Percentiles rank a stretch among this genome's conserved stretches.
Evolutionary conservation across 2,888 invertebrate species (phyloP).

Genomic region (Druceiella hillmani): DNA sequence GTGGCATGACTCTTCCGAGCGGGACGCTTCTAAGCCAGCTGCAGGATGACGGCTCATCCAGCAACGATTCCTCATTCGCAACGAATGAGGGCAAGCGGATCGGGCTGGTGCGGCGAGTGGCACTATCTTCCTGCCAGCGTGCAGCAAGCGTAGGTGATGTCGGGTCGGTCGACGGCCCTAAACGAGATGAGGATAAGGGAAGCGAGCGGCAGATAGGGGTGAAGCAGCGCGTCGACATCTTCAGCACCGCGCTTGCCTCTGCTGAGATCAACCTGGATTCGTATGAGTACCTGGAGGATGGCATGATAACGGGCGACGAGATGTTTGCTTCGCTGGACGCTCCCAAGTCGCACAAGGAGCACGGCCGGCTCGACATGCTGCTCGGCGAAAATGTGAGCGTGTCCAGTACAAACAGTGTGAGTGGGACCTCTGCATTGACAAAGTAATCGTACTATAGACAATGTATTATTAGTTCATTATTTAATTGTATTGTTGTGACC

Average conservation of each 20-base stretch:
- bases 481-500: too few relatives aligned
- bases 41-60: constrained; percentile 50
- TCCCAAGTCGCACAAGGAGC: constrained; percentile 29
- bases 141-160: background rate
- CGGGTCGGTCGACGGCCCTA: too few relatives aligned
- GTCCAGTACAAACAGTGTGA: constrained; percentile 38
- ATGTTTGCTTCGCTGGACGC: constrained; percentile 34
- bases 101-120: constrained; percentile 2
- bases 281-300: constrained; percentile 47
- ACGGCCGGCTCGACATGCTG: constrained; percentile 38
- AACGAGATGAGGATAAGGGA: too few relatives aligned
- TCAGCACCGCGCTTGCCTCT: constrained; percentile 48
- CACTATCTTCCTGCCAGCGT: constrained; percentile 1
- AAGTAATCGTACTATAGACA: too few relatives aligned
- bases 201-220: constrained; percentile 38
- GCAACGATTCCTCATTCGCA: constrained; percentile 49
- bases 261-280: constrained; percentile 50
- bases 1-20: constrained; percentile 40
- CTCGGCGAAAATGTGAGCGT: constrained; percentile 36
- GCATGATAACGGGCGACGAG: constrained; percentile 44
- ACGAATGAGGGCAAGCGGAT: constrained; percentile 32
- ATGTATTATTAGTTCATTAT: too few relatives aligned
- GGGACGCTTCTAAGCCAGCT: constrained; percentile 48
- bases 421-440: too few relatives aligned
- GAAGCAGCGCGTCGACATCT: constrained; percentile 47